A percentile compares a stretch with the other conserved stretches of the same genome.
Evolutionary conservation across 2,888 invertebrate genomes (phyloP).

Genomic region (Acleris literana): DNA sequence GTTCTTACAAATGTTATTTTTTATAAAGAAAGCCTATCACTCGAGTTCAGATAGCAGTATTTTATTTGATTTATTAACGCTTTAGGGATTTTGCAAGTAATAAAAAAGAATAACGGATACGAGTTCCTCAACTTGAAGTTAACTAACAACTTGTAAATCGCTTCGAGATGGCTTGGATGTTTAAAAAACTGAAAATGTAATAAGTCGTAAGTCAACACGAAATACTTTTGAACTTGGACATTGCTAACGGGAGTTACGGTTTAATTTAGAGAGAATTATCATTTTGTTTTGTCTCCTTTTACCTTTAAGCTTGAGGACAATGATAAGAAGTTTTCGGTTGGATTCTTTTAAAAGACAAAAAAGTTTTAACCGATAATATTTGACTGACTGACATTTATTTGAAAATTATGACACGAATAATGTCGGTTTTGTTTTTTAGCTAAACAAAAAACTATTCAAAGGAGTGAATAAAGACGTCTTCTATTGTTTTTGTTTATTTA

Average conservation of each 20-base stretch:
- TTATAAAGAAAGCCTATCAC: slow-evolving; percentile 23
- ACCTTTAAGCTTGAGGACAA: neutral
- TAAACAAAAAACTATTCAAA: no score
- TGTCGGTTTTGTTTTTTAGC: no score
- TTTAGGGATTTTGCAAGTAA: slow-evolving; percentile 28
- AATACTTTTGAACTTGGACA: neutral
- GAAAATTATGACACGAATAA: no score
- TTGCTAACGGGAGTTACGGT: neutral
- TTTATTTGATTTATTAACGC: slow-evolving; percentile 36
- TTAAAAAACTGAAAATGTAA: slow-evolving; percentile 11
- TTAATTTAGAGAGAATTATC: neutral
- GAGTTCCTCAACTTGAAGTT: slow-evolving; percentile 22
- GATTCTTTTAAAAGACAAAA: neutral
- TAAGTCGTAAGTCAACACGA: no score
- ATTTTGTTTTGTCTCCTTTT: neutral
- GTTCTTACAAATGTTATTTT: slow-evolving; percentile 21
- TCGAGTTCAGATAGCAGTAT: slow-evolving; percentile 25
- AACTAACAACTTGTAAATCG: slow-evolving; percentile 24
- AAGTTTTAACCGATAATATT: no score
- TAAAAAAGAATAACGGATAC: slow-evolving; percentile 30
- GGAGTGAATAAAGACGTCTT: no score
- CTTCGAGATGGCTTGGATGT: slow-evolving; percentile 9
- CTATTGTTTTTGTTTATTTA: no score
- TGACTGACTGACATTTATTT: no score
- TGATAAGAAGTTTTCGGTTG: neutral